Conservation (phyloP, 2,888 invertebrate species). For the Amphipyra tragopoginis region DNA sequence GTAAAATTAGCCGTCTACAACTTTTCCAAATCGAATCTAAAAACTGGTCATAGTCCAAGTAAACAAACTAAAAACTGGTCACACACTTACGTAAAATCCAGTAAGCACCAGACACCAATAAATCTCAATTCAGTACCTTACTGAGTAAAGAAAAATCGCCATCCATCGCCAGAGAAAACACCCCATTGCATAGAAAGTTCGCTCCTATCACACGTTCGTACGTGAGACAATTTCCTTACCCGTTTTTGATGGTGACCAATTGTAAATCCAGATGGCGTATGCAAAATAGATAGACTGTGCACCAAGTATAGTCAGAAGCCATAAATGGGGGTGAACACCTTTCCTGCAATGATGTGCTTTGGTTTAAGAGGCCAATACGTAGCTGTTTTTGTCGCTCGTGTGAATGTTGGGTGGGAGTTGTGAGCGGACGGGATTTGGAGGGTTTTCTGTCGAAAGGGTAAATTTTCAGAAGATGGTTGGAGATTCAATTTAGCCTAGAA, state of each 20-base stretch:
- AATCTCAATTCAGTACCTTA: constrained; percentile 52
- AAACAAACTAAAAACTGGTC: constrained; percentile 47
- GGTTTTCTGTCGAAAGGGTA: constrained; percentile 5
- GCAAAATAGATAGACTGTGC: constrained; percentile 72
- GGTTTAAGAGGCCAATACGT: constrained; percentile 68
- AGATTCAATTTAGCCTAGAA: no score
- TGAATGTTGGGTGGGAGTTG: constrained; percentile 45
- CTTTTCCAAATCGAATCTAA: no score
- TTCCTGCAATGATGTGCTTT: constrained; percentile 69
- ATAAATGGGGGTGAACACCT: constrained; percentile 69
- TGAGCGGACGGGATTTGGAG: constrained; percentile 28
- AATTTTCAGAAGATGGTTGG: background rate
- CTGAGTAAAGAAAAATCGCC: constrained; percentile 48
- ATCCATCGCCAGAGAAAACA: constrained; percentile 47
- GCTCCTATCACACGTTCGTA: constrained; percentile 49
- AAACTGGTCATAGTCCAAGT: constrained; percentile 7
- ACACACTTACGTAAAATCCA: constrained; percentile 20
- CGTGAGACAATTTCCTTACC: constrained; percentile 79
- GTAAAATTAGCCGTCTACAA: no score
- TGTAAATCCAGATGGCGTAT: constrained; percentile 75
- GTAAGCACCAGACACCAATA: constrained; percentile 38
- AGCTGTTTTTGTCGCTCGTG: constrained; percentile 64
- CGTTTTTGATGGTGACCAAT: constrained; percentile 78
- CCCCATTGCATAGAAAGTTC: constrained; percentile 51
- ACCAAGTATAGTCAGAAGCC: constrained; percentile 76